Percentiles rank a stretch among this genome's conserved stretches.
Conservation (phyloP, 2,888 invertebrate genomes). For the Orchesella flavescens region DNA sequence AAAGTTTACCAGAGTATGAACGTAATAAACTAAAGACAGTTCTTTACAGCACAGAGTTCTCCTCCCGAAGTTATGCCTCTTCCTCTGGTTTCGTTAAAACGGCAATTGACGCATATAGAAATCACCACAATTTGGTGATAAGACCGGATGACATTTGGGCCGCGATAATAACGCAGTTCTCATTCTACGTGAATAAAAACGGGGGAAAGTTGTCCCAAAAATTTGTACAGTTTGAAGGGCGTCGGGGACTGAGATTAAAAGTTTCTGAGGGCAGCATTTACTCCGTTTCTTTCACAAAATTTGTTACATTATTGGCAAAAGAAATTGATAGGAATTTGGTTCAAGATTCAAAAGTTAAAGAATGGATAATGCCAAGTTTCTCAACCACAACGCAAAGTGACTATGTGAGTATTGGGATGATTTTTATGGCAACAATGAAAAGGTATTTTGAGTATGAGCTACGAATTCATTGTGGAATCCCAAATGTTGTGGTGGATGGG, state of each 20-base stretch:
- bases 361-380: constrained; percentile 61
- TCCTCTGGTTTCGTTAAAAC: constrained; percentile 55
- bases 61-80: neutral
- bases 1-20: neutral
- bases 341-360: constrained; percentile 47
- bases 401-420: constrained; percentile 44
- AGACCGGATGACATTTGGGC: constrained; percentile 61
- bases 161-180: constrained; percentile 57
- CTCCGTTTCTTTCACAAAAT: constrained; percentile 30
- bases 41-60: constrained; percentile 35
- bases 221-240: constrained; percentile 57
- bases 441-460: constrained; percentile 58
- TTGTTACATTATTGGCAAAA: constrained; percentile 41
- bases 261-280: constrained; percentile 4
- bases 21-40: constrained; percentile 32
- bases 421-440: constrained; percentile 65
- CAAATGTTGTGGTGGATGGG: constrained; percentile 55
- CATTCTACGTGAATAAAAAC: constrained; percentile 45
- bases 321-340: constrained; percentile 55
- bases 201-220: constrained; percentile 41
- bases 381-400: constrained; percentile 59
- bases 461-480: constrained; percentile 54
- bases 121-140: constrained; percentile 50
- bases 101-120: constrained; percentile 31
- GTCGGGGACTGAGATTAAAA: constrained; percentile 14